Percentiles rank a stretch among this genome's conserved stretches.
phyloP scores from a whole-genome alignment of 2,797 vertebrate genomes.

The Astyanax mexicanus region DNA sequence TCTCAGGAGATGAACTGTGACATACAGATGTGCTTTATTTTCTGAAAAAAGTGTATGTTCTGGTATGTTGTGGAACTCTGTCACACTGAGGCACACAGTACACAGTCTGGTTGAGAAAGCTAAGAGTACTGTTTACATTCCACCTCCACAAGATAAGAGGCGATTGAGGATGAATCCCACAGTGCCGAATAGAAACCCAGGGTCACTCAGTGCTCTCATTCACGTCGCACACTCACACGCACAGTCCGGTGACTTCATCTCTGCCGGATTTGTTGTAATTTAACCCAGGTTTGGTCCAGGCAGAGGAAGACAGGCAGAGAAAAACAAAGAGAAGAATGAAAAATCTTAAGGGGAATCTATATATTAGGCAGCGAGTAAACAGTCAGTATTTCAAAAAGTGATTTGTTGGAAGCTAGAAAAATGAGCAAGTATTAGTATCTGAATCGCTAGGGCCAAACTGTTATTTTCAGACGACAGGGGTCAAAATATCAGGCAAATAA shows the following conservation, averaged over 20 bases:
- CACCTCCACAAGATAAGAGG: conserved; percentile 10
- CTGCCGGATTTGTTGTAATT: not conserved
- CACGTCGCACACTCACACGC: not conserved
- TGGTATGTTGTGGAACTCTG: conserved; percentile 20
- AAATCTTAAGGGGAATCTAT: too few species aligned
- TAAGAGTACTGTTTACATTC: not conserved
- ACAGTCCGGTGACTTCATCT: not conserved
- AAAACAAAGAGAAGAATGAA: too few species aligned
- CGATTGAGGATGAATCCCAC: conserved; percentile 13
- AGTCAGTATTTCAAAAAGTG: too few species aligned
- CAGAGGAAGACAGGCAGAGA: not conserved
- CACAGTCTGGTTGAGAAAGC: conserved; percentile 16
- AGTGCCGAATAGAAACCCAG: conserved; percentile 2
- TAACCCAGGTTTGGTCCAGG: conserved; percentile 13
- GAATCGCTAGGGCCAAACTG: too few species aligned
- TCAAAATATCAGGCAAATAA: too few species aligned
- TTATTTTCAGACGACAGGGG: too few species aligned
- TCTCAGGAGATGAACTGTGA: conserved; percentile 6
- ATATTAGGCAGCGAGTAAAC: too few species aligned
- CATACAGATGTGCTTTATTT: conserved; percentile 27
- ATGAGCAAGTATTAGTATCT: too few species aligned
- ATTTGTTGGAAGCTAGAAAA: too few species aligned
- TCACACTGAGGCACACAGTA: conserved; percentile 13
- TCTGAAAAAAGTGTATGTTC: conserved; percentile 40
- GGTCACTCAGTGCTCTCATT: conserved; percentile 29